Conservation (phyloP, 2,888 invertebrate genomes). For the Lithosia quadra region DNA sequence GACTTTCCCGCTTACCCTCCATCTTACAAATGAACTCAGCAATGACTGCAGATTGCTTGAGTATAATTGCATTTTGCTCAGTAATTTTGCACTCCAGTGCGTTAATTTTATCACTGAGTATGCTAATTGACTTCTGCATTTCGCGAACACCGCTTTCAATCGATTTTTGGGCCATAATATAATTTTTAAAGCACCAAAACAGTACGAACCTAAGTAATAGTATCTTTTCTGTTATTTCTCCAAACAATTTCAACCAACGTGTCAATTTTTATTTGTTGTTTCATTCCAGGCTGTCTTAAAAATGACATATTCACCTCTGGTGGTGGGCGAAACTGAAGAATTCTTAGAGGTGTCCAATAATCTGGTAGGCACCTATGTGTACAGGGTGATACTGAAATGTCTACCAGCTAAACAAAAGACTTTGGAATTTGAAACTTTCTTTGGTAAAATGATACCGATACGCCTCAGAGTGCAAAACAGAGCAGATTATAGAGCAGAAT, state of each 20-base stretch:
- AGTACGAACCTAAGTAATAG: too few relatives aligned
- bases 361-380: constrained; percentile 70
- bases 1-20: too few relatives aligned
- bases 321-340: constrained; percentile 72
- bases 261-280: neutral
- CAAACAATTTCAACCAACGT: neutral
- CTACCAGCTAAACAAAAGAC: constrained; percentile 77
- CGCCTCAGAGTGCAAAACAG: constrained; percentile 76
- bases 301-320: constrained; percentile 76
- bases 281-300: constrained; percentile 64
- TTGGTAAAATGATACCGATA: constrained; percentile 70
- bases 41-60: too few relatives aligned
- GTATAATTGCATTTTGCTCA: too few relatives aligned
- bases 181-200: too few relatives aligned
- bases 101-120: too few relatives aligned
- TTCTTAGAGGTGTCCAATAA: constrained; percentile 69
- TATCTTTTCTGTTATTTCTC: neutral
- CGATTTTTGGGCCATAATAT: too few relatives aligned
- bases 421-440: constrained; percentile 64
- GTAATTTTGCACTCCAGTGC: too few relatives aligned
- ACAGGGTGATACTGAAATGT: constrained; percentile 72
- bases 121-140: too few relatives aligned
- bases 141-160: too few relatives aligned
- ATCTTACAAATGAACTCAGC: too few relatives aligned
- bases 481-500: constrained; percentile 65